A percentile compares a stretch with the other conserved stretches of the same genome.
Conservation (phyloP, 2,797 vertebrate genomes). For the Perodicticus potto region DNA sequence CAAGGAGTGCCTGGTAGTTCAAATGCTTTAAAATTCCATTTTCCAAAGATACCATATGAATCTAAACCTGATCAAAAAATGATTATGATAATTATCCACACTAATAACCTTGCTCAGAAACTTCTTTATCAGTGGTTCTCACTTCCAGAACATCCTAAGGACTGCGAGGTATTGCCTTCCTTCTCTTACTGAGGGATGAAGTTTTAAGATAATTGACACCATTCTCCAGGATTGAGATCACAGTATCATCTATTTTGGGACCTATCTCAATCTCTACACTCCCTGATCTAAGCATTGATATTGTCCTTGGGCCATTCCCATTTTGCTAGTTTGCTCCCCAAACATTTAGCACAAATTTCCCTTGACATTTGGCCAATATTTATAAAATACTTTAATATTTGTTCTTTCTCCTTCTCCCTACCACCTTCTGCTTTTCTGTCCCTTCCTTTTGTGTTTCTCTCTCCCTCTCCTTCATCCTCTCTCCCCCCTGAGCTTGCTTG, state of each 20-base stretch:
- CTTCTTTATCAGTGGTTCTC: slow-evolving; percentile 46
- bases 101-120: slow-evolving; percentile 37
- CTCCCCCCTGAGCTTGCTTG: background rate
- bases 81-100: slow-evolving; percentile 52
- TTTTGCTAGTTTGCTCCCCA: background rate
- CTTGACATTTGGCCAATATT: background rate
- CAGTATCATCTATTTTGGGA: background rate
- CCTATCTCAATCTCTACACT: background rate
- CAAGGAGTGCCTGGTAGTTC: background rate
- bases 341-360: background rate
- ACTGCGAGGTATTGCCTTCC: background rate
- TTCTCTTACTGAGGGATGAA: slow-evolving; percentile 60
- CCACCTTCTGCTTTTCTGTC: background rate
- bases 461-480: background rate
- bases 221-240: background rate
- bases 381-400: background rate
- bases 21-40: slow-evolving; percentile 67
- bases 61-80: slow-evolving; percentile 6
- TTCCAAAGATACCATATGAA: slow-evolving; percentile 40
- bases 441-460: background rate
- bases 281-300: background rate
- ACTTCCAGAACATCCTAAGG: background rate
- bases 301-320: background rate
- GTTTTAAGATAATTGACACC: slow-evolving; percentile 45
- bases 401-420: background rate